A percentile compares a stretch with the other conserved stretches of the same genome.
These are phyloP conservation scores for Gulo gulo DNA, from an alignment of 2,113 vertebrate species.

Conservation along the genomic window DNA sequence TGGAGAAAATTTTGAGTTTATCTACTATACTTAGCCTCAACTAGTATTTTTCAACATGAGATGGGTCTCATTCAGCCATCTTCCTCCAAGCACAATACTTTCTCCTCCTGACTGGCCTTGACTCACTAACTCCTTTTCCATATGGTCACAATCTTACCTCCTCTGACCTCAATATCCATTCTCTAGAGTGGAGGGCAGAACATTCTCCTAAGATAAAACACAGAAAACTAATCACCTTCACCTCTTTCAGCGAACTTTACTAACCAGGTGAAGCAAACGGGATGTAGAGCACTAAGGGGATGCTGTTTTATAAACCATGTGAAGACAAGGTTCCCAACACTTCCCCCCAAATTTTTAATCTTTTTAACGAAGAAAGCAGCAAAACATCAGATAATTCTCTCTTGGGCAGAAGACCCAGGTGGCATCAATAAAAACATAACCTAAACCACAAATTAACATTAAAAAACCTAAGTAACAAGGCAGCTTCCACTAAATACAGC, in stretches of 20 bases:
- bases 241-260: not conserved
- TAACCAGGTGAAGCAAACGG: not conserved
- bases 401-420: not conserved
- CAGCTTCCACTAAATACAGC: not conserved
- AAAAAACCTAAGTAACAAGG: not conserved
- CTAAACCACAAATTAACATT: not conserved
- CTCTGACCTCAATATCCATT: slow-evolving; percentile 48
- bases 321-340: not conserved
- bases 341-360: not conserved
- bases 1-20: not conserved
- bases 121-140: not conserved
- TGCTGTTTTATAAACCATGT: not conserved
- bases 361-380: not conserved
- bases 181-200: slow-evolving; percentile 8
- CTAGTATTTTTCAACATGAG: not conserved
- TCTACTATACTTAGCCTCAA: not conserved
- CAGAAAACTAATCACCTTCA: not conserved
- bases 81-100: not conserved
- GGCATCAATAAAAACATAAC: not conserved
- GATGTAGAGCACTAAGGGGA: not conserved
- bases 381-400: not conserved
- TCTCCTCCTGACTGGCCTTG: not conserved
- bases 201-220: not conserved
- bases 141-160: slow-evolving; percentile 2
- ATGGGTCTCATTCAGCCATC: not conserved